phyloP scores from a whole-genome alignment of 2,113 vertebrate genomes.

The Aspidoscelis tigris region DNA sequence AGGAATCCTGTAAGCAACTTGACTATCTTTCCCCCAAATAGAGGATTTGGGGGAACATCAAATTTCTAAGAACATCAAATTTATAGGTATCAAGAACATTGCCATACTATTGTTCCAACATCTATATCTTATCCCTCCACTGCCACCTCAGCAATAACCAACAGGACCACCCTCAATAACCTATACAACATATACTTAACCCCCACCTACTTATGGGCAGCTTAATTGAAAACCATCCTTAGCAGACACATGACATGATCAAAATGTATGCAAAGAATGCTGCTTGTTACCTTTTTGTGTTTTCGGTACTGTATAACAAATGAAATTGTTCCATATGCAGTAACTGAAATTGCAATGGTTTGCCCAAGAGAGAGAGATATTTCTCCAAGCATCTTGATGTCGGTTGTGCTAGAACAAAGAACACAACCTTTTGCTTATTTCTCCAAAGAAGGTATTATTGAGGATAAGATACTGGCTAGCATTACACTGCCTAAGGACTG shows the following conservation, averaged over 20 bases:
- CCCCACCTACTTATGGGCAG: conserved; percentile 19
- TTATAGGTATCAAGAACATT: too few species aligned
- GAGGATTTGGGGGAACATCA: too few species aligned
- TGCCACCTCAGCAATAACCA: too few species aligned
- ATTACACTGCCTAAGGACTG: conserved; percentile 44
- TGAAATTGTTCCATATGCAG: conserved; percentile 34
- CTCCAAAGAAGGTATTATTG: conserved; percentile 42
- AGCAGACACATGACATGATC: background rate
- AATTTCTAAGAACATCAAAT: too few species aligned
- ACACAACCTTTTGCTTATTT: conserved; percentile 45
- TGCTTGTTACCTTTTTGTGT: background rate
- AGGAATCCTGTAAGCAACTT: too few species aligned
- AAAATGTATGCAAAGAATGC: conserved; percentile 24
- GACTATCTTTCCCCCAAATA: too few species aligned
- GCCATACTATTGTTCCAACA: too few species aligned
- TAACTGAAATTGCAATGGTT: conserved; percentile 34
- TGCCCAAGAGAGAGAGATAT: conserved; percentile 25
- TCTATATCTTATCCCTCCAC: too few species aligned
- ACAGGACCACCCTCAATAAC: too few species aligned
- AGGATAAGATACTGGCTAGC: conserved; percentile 53
- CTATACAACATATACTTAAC: background rate
- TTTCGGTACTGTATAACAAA: conserved; percentile 40
- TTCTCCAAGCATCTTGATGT: conserved; percentile 50
- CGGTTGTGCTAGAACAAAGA: conserved; percentile 17
- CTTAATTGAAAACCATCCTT: conserved; percentile 22